Percentiles rank a stretch among this genome's conserved stretches.
phyloP scores from a whole-genome alignment of 2,888 invertebrate genomes.

The Diaperis boleti region DNA sequence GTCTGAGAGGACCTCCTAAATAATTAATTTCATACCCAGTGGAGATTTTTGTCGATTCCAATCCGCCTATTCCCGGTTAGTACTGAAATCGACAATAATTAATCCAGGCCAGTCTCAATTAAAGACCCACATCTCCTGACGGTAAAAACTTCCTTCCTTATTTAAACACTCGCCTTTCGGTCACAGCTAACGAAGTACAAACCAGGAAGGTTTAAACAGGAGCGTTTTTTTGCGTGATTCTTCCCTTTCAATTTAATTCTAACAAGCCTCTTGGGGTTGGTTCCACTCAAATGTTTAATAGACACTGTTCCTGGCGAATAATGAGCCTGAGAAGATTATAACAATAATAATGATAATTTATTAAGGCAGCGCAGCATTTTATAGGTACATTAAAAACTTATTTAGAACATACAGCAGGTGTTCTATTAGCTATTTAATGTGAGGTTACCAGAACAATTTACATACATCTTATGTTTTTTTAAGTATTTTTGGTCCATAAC shows the following conservation, averaged over 20 bases:
- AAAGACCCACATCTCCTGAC: conserved; percentile 5
- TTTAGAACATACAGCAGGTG: too few species aligned
- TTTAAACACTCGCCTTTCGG: conserved; percentile 25
- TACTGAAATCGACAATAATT: background rate
- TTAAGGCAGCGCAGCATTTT: background rate
- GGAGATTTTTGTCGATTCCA: background rate
- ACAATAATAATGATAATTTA: conserved; percentile 11
- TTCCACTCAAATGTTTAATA: conserved; percentile 24
- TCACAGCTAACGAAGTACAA: conserved; percentile 27
- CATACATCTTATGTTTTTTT: too few species aligned
- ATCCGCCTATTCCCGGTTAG: background rate
- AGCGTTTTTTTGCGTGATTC: conserved; percentile 26
- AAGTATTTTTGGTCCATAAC: too few species aligned
- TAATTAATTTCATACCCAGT: background rate
- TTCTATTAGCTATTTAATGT: too few species aligned
- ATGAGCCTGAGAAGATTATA: conserved; percentile 33
- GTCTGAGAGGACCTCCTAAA: background rate
- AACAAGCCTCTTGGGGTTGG: conserved; percentile 36
- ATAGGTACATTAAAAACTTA: too few species aligned
- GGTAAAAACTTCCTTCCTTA: conserved; percentile 11
- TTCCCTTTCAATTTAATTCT: conserved; percentile 37
- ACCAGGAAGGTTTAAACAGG: conserved; percentile 15
- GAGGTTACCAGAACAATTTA: too few species aligned
- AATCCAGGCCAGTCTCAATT: conserved; percentile 8
- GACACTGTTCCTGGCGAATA: conserved; percentile 25